These are phyloP conservation scores for Dolichoris vasculosae DNA, from an alignment of 1,140 invertebrate species.

Conservation along the genomic window DNA sequence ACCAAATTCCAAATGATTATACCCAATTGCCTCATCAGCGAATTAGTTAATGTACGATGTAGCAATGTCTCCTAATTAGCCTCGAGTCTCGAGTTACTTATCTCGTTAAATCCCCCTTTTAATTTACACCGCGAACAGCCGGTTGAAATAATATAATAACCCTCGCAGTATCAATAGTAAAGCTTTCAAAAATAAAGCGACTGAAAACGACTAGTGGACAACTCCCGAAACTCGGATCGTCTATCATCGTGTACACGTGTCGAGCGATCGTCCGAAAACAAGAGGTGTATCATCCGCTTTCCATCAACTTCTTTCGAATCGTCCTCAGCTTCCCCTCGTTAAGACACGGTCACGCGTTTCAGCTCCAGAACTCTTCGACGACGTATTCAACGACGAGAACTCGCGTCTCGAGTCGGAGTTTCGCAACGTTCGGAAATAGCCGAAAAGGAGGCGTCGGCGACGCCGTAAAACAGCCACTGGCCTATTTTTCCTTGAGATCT, in stretches of 20 bases:
- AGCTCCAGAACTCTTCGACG: conserved; percentile 23
- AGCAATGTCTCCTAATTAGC: neutral
- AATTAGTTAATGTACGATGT: neutral
- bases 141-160: neutral
- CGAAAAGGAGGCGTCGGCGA: conserved; percentile 66
- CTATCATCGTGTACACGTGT: neutral
- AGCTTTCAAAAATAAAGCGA: neutral
- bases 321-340: conserved; percentile 11
- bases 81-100: neutral
- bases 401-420: conserved; percentile 57
- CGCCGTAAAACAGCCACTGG: conserved; percentile 66
- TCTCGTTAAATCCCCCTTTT: neutral
- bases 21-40: neutral
- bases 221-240: neutral
- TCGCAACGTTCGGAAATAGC: conserved; percentile 70
- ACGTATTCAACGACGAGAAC: neutral
- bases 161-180: neutral
- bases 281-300: conserved; percentile 3
- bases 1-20: neutral
- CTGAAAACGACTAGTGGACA: neutral
- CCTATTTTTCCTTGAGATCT: conserved; percentile 68
- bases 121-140: neutral
- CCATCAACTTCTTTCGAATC: conserved; percentile 19
- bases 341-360: conserved; percentile 46
- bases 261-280: neutral